Evolutionary conservation across 2,797 vertebrate genomes (phyloP).

Genomic region (Harpagifer antarcticus): DNA sequence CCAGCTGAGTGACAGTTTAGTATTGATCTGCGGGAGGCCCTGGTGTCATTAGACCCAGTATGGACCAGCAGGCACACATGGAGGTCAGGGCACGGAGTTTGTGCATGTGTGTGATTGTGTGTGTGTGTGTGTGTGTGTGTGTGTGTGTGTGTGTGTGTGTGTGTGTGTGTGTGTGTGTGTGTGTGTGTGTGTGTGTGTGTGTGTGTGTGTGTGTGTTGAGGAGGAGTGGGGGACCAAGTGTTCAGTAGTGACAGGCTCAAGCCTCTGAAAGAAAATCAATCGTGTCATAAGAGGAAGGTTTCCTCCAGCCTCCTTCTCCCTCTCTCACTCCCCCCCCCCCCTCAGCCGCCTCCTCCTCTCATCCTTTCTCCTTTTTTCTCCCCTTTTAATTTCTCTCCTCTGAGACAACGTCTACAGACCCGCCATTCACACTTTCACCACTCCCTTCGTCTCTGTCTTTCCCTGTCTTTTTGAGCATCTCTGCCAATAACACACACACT

Average conservation of each 20-base stretch:
- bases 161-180: conserved; percentile 16
- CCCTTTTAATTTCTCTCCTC: conserved; percentile 43
- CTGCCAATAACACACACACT: conserved; percentile 15
- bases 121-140: conserved; percentile 46
- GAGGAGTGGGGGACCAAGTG: conserved; percentile 80
- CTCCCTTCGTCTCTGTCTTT: conserved; percentile 68
- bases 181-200: conserved; percentile 43
- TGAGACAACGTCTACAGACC: conserved; percentile 41
- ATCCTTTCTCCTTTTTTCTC: conserved; percentile 50
- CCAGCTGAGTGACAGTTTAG: conserved; percentile 94
- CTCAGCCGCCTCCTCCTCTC: conserved; percentile 66
- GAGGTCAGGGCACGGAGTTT: conserved; percentile 90
- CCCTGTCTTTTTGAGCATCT: conserved; percentile 7
- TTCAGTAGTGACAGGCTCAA: conserved; percentile 94
- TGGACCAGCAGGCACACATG: conserved; percentile 93
- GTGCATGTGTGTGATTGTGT: conserved; percentile 24
- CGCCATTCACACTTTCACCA: conserved; percentile 82
- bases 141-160: conserved; percentile 38
- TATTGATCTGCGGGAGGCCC: conserved; percentile 98
- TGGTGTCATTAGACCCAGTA: conserved; percentile 97
- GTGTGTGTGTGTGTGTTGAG: conserved; percentile 36
- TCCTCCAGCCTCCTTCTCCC: conserved; percentile 88
- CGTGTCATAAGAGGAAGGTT: conserved; percentile 99
- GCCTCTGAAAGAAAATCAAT: conserved; percentile 98
- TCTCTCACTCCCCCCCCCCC: conserved; percentile 33